Conservation (phyloP, 2,113 vertebrate genomes). For the Cyprinus carpio region DNA sequence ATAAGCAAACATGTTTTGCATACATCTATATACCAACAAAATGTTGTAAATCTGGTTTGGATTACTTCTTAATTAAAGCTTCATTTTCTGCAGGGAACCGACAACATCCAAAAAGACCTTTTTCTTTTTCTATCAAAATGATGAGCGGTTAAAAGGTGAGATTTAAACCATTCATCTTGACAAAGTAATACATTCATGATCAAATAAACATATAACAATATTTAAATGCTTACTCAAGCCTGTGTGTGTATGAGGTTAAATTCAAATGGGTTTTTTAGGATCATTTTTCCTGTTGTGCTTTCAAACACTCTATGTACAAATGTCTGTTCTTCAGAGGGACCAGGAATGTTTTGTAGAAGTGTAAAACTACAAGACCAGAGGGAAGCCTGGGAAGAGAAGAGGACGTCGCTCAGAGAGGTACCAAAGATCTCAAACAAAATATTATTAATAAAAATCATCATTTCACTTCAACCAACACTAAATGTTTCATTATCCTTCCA, state of each 20-base stretch:
- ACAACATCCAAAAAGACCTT: slow-evolving; percentile 62
- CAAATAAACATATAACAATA: background rate
- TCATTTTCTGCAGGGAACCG: too few relatives aligned
- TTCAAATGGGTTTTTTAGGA: too few relatives aligned
- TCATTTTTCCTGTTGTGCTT: too few relatives aligned
- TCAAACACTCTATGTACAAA: background rate
- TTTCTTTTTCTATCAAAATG: slow-evolving; percentile 86
- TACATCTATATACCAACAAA: background rate
- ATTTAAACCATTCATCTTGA: background rate
- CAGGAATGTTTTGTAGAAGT: slow-evolving; percentile 79
- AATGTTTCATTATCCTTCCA: background rate
- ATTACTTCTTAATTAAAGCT: background rate
- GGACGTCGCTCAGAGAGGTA: slow-evolving; percentile 67
- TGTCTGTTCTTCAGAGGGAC: slow-evolving; percentile 72
- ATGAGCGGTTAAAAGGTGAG: slow-evolving; percentile 82
- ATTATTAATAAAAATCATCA: too few relatives aligned
- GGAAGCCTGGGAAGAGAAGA: slow-evolving; percentile 82
- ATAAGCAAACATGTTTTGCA: background rate
- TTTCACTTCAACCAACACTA: background rate
- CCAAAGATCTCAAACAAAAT: background rate
- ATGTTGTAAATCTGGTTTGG: background rate
- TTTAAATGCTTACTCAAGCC: too few relatives aligned
- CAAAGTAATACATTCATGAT: background rate
- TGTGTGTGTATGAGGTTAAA: too few relatives aligned
- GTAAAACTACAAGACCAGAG: slow-evolving; percentile 73